phyloP scores from a whole-genome alignment of 2,888 invertebrate species.

The Cremastobaeus sp. region DNA sequence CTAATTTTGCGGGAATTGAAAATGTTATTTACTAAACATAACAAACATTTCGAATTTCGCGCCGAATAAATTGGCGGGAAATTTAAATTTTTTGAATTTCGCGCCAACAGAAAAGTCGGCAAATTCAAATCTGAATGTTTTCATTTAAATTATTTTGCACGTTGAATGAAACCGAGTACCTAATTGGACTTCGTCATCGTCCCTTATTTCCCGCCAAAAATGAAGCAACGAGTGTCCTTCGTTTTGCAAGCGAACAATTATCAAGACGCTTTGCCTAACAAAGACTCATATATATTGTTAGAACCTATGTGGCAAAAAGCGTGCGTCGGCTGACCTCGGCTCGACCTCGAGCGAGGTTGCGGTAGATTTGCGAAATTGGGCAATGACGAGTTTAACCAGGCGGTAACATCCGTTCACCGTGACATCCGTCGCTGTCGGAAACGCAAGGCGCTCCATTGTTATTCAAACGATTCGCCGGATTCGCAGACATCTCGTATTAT shows the following conservation, averaged over 20 bases:
- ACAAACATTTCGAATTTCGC: no score
- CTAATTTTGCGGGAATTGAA: no score
- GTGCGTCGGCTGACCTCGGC: conserved; percentile 38
- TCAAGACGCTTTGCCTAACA: conserved; percentile 40
- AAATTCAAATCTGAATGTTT: no score
- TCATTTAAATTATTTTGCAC: no score
- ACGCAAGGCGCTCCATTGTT: conserved; percentile 32
- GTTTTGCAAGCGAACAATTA: conserved; percentile 41
- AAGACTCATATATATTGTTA: conserved; percentile 40
- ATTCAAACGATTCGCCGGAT: conserved; percentile 30
- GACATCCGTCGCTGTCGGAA: conserved; percentile 49
- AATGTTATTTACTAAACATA: no score
- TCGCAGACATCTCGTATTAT: conserved; percentile 17
- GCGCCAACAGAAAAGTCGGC: no score
- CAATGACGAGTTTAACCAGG: conserved; percentile 46
- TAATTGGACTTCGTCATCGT: conserved; percentile 5
- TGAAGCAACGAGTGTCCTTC: conserved; percentile 37
- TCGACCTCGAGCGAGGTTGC: conserved; percentile 52
- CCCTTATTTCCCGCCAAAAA: conserved; percentile 34
- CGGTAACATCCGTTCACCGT: conserved; percentile 55
- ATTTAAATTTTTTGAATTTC: no score
- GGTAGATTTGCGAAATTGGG: conserved; percentile 55
- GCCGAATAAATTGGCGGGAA: no score
- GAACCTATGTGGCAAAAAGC: conserved; percentile 45
- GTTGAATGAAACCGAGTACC: no score